Evolutionary conservation across 1,140 invertebrate species (phyloP), one percentile per base, ranked within the genome.

Genomic region (Drosophila ohnishii): DNA sequence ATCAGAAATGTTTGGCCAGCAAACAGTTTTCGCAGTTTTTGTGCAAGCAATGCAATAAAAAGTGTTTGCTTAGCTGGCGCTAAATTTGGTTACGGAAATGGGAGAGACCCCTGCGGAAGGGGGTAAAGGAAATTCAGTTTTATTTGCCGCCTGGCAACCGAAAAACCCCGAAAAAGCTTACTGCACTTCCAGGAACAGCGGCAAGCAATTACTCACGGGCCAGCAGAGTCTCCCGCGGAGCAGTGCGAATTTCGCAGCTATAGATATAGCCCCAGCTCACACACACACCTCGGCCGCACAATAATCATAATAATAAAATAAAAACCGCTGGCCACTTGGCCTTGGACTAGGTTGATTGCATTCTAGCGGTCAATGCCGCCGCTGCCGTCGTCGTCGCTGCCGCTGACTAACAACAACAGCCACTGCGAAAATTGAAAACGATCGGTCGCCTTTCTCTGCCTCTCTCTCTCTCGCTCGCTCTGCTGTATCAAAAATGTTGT

Each of bases 291-390:
- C 50, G 34, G 35, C 39, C 48, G 64, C 72, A 77, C 64, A 87
- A 59, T 62, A 73, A 62, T 75, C 64, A 81, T 76, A 67, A 74
- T 72, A 63, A 72, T 73, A 78, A 71, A 78, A 77, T 62, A 87
- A 79, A 87, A 88, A 88, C 84, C 84, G 79, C 83, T 83, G 83
- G 75, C 83, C 79, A 86, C 83, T 86, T 90, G 89, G 87, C 89
- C 89, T 90, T 90, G 89, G 77, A 89, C 83, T 90, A 90, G 89
- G 89, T 90, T 90, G 89, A 89, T 90, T 90, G 89, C 89, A 90
- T 90, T 90, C 82, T 89, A 89, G 83, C 84, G 84, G 83, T 88
- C 83, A 88, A 88, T 87, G 83, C 79, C 83, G 84, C 65, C 66
- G 82, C 60, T 66, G 35, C 42, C 83, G 71, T 72, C 58, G 48